These are phyloP conservation scores for Aplidium turbinatum DNA, from an alignment of 23 tunicate species.

Conservation along the genomic window DNA sequence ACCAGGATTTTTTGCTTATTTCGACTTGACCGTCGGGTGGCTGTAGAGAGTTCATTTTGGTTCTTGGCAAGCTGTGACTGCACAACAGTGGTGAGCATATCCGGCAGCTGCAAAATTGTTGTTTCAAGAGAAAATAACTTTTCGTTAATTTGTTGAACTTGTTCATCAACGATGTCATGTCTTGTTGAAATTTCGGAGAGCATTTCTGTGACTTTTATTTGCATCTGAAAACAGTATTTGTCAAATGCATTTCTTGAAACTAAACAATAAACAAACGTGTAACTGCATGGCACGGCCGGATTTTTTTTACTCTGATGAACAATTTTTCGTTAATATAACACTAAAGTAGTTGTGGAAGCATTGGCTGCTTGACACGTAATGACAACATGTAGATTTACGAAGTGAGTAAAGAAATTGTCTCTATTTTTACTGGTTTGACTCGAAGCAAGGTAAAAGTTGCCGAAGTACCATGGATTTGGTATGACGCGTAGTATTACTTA, in stretches of 20 bases:
- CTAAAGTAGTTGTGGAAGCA: no score
- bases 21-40: not conserved
- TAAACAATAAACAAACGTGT: not conserved
- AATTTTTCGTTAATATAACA: no score
- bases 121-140: conserved; percentile 59
- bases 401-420: no score
- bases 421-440: no score
- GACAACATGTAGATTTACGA: no score
- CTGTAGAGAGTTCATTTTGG: not conserved
- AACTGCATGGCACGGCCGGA: no score
- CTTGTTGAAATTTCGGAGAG: conserved; percentile 63
- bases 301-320: no score
- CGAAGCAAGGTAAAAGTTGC: no score
- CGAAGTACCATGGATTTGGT: no score
- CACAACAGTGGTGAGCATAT: conserved; percentile 33
- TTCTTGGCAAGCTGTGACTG: conserved; percentile 26
- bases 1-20: not conserved
- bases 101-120: conserved; percentile 55
- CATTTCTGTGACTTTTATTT: conserved; percentile 87
- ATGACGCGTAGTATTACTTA: no score
- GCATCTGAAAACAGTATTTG: conserved; percentile 58
- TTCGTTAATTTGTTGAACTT: conserved; percentile 46
- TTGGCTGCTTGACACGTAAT: no score
- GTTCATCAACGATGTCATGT: conserved; percentile 72
- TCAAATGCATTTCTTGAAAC: not conserved